Conservation (phyloP, 2,113 vertebrate genomes). For the Murina feae region DNA sequence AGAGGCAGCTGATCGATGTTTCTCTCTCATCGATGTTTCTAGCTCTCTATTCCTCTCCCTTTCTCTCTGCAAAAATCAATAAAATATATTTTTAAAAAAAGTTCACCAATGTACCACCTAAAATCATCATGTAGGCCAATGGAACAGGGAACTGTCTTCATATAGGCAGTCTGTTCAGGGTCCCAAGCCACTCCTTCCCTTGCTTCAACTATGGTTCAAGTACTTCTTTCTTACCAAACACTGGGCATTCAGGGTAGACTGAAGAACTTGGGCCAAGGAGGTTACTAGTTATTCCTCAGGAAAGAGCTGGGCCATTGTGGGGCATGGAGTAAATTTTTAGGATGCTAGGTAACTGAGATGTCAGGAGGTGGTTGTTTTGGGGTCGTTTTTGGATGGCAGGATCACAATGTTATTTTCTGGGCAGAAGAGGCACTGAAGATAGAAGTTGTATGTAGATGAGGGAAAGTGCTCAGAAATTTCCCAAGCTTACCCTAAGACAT, state of each 20-base stretch:
- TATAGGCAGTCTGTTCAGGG: neutral
- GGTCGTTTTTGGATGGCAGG: neutral
- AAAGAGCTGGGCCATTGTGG: neutral
- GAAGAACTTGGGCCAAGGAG: neutral
- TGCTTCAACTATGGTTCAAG: neutral
- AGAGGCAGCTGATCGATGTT: too few species aligned
- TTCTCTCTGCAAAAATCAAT: too few species aligned
- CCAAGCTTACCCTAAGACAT: neutral
- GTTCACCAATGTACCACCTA: neutral
- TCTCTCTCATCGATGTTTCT: too few species aligned
- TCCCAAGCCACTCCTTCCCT: neutral
- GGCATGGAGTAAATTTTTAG: neutral
- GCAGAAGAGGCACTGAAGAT: neutral
- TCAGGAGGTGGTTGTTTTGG: neutral
- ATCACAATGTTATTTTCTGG: neutral
- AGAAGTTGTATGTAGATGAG: neutral
- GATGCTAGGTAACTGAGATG: neutral
- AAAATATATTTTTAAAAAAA: too few species aligned
- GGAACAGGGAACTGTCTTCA: neutral
- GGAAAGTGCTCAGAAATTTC: neutral
- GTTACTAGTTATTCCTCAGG: neutral
- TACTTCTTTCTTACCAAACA: neutral
- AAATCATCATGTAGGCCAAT: neutral
- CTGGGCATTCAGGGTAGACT: neutral
- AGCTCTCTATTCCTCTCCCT: too few species aligned